phyloP scores from a whole-genome alignment of 2,888 invertebrate species.

The Philonicus albiceps region DNA sequence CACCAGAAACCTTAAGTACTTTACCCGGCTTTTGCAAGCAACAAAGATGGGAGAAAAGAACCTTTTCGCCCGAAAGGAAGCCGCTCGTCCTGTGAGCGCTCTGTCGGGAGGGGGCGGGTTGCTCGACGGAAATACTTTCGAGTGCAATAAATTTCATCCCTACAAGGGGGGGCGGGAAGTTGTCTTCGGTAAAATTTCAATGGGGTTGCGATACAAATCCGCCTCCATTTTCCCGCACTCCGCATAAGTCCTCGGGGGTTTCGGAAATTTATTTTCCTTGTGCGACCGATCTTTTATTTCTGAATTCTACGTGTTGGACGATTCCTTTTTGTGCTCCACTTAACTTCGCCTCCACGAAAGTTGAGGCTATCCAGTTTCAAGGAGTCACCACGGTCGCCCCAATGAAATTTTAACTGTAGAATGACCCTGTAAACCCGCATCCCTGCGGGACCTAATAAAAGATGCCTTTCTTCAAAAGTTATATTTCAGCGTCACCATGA shows the following conservation, averaged over 20 bases:
- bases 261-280: slow-evolving; percentile 14
- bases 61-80: slow-evolving; percentile 11
- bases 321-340: background rate
- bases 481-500: background rate
- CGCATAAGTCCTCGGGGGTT: background rate
- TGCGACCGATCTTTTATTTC: background rate
- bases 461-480: background rate
- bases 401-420: background rate
- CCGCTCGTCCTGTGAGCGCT: background rate
- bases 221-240: background rate
- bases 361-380: background rate
- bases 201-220: background rate
- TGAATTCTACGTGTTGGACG: slow-evolving; percentile 19
- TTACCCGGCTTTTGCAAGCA: background rate
- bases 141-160: slow-evolving; percentile 12
- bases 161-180: background rate
- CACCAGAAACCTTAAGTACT: slow-evolving; percentile 18
- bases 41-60: background rate
- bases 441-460: background rate
- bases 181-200: background rate
- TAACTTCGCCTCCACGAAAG: background rate
- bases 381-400: background rate
- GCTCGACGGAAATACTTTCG: slow-evolving; percentile 10
- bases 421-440: background rate
- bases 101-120: background rate